Base-by-base conservation (phyloP, 2,797 vertebrate genomes). In the Silurus aristotelis region DNA sequence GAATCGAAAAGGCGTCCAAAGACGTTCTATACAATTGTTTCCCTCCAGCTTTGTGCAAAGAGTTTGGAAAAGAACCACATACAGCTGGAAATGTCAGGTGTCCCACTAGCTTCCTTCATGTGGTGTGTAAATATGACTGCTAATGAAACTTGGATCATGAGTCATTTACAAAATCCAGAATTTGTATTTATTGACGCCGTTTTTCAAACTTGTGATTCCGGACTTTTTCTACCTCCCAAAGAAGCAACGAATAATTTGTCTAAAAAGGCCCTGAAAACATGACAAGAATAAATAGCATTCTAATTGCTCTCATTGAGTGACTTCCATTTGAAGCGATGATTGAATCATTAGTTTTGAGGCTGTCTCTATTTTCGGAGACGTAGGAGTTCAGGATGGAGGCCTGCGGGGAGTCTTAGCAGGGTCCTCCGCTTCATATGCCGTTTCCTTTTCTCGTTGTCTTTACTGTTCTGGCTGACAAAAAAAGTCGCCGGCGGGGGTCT, bases 261-360 rank as follows among this genome's bases (percentile, higher is more conserved):
- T 63, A 48, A 60, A 66, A 78, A 61, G 64, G 76, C 31, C 66
- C 66, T 60, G 64, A 64, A 80, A 80, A 80, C 56, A 64, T 31
- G 43, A 64, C 58, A 55, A 78, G 67, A 75, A 81, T 81, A 85
- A 80, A 72, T 80, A 85, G 84, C 84, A 64, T 73, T 80, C 78
- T 81, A 81, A 81, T 85, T 81, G 84, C 78, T 67, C 78, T 85
- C 68, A 85, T 80, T 81, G 78, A 85, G 84, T 81, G 60, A 73
- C 68, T 73, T 55, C 43, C 46, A 64, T 73, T 85, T 81, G 78
- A 85, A 85, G 68, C 43, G 10, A 80, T 80, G 84, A 85, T 66
- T 85, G 84, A 85, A 80, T 81, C 84, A 85, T 85, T 80, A 85
- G 58, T 52, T 67, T 67, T 80, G 77, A 81, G 78, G 77, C 78